phyloP scores from a whole-genome alignment of 2,113 vertebrate genomes.

The Regulus satrapa region DNA sequence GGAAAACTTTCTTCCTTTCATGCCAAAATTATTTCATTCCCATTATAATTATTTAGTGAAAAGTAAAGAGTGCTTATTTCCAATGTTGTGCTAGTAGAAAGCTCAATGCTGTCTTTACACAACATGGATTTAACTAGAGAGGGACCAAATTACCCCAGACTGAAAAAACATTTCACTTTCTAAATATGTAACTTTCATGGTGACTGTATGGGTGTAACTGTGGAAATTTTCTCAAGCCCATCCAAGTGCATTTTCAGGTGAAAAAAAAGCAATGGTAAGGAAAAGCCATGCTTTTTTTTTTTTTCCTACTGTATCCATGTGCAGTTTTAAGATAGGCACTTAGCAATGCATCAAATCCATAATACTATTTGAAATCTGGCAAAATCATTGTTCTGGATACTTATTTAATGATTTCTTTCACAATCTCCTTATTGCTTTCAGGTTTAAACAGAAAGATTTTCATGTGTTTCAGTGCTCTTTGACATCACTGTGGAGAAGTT shows the following conservation, averaged over 20 bases:
- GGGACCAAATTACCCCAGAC: not conserved
- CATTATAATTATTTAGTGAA: not conserved
- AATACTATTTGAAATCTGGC: not conserved
- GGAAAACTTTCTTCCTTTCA: not conserved
- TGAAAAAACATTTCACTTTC: not conserved
- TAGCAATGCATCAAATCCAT: not conserved
- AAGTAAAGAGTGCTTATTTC: not conserved
- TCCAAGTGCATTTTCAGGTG: not conserved
- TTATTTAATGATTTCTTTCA: not conserved
- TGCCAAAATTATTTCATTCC: not conserved
- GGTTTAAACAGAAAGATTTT: not conserved
- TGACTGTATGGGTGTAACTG: rapidly evolving
- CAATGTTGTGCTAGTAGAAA: not conserved
- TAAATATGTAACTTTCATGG: not conserved
- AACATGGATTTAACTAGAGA: not conserved
- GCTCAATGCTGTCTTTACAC: not conserved
- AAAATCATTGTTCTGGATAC: not conserved
- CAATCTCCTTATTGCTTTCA: not conserved
- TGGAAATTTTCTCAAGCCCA: not conserved
- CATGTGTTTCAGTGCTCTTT: not conserved
- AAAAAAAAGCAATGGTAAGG: not conserved
- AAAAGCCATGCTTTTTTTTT: not conserved
- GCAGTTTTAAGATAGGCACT: not conserved
- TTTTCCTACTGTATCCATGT: not conserved
- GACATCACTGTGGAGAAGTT: not conserved